Conservation (phyloP, 2,113 vertebrate genomes). For the Oxyura jamaicensis region DNA sequence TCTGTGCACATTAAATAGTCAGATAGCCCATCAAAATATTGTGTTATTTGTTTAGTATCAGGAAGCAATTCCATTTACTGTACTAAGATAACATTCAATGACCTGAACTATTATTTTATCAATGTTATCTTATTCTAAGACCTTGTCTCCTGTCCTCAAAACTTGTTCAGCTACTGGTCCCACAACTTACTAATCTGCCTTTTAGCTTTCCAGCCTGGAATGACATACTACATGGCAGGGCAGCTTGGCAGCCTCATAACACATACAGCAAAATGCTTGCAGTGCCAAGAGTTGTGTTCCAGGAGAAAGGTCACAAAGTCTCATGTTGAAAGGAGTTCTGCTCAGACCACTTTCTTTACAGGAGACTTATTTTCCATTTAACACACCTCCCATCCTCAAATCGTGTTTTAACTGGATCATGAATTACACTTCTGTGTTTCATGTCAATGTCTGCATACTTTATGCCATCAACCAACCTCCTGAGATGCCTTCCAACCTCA, state of each 20-base stretch:
- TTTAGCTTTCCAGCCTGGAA: not conserved
- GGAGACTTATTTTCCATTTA: not conserved
- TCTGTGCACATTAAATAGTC: constrained; percentile 23
- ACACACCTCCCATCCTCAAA: not conserved
- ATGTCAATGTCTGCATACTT: not conserved
- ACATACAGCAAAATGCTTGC: not conserved
- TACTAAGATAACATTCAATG: not conserved
- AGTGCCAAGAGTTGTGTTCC: too few species aligned
- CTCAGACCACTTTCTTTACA: not conserved
- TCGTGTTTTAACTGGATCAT: not conserved
- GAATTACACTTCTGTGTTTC: not conserved
- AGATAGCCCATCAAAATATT: constrained; percentile 10
- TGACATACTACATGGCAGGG: not conserved
- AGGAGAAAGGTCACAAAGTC: not conserved
- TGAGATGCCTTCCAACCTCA: not conserved
- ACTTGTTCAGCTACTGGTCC: not conserved
- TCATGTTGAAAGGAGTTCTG: not conserved
- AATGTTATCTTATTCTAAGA: not conserved
- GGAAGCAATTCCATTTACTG: constrained; percentile 20
- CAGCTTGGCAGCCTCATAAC: not conserved
- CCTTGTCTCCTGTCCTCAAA: not conserved
- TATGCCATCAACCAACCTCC: not conserved
- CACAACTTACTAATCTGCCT: not conserved
- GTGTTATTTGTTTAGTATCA: constrained; percentile 24
- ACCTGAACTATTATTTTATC: not conserved